Conservation (phyloP, 1,140 invertebrate species). For the Potamilus streckersoni region DNA sequence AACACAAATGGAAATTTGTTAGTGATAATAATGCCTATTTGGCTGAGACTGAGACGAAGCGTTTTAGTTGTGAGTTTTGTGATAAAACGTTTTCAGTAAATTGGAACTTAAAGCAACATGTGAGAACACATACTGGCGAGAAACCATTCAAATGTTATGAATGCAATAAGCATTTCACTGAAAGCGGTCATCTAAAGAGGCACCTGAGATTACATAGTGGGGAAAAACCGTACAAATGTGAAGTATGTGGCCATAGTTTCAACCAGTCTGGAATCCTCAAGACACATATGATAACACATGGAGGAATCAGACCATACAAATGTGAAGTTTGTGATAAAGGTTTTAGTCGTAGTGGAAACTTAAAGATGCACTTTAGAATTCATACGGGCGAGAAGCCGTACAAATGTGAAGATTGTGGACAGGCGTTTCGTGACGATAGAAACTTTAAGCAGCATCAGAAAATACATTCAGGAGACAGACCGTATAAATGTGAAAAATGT, state of each 20-base stretch:
- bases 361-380: conserved; percentile 17
- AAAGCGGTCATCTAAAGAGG: conserved; percentile 2
- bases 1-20: too few species aligned
- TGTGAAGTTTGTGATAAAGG: conserved; percentile 10
- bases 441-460: conserved; percentile 36
- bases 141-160: conserved; percentile 6
- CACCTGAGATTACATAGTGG: conserved; percentile 11
- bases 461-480: conserved; percentile 47
- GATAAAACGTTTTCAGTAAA: not conserved
- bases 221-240: conserved; percentile 8
- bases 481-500: conserved; percentile 42
- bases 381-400: conserved; percentile 3
- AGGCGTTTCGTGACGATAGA: conserved; percentile 35
- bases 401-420: conserved; percentile 40
- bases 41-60: not conserved
- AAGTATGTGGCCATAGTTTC: not conserved
- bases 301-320: conserved; percentile 5
- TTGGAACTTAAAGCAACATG: not conserved
- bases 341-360: conserved; percentile 6
- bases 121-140: conserved; percentile 7
- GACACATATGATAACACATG: conserved; percentile 8
- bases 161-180: not conserved
- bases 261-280: not conserved
- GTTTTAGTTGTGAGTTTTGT: conserved; percentile 10
- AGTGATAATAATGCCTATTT: too few species aligned